Percentiles rank a stretch among this genome's conserved stretches.
These are phyloP conservation scores for Apis mellifera DNA, from an alignment of 1,140 invertebrate species.

Conservation along the genomic window DNA sequence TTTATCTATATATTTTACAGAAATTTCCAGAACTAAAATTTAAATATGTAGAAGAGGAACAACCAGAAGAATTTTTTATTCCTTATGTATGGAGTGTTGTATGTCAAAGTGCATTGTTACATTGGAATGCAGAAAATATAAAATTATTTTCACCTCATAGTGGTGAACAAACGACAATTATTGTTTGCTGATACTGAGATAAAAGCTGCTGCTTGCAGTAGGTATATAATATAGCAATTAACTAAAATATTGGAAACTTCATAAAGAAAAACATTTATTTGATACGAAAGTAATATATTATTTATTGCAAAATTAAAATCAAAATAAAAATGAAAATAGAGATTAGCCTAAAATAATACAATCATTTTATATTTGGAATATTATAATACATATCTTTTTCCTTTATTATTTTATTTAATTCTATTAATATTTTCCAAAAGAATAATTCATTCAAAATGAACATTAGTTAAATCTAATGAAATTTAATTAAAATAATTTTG, in stretches of 20 bases:
- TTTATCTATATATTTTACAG: conserved; percentile 82
- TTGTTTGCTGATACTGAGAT: conserved; percentile 79
- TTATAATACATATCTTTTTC: not conserved
- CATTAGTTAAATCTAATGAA: not conserved
- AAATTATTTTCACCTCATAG: conserved; percentile 79
- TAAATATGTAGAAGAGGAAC: conserved; percentile 99
- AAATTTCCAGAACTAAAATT: conserved; percentile 99
- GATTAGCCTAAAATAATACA: conserved; percentile 6
- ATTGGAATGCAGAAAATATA: conserved; percentile 87
- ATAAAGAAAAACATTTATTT: conserved; percentile 13
- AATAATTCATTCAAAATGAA: not conserved
- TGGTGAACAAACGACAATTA: conserved; percentile 76
- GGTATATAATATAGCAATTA: conserved; percentile 24
- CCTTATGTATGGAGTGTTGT: conserved; percentile 99
- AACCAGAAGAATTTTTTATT: conserved; percentile 99
- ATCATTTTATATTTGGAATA: not conserved
- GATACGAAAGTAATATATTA: conserved; percentile 23
- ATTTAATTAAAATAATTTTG: conserved; percentile 9
- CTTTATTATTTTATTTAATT: not conserved
- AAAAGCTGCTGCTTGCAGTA: conserved; percentile 49
- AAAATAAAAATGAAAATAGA: not conserved
- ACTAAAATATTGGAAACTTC: conserved; percentile 44
- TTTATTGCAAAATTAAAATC: conserved; percentile 27
- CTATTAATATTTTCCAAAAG: conserved; percentile 13
- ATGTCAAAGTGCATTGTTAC: conserved; percentile 89